phyloP scores from a whole-genome alignment of 2,888 invertebrate species.

The Diplazon laetatorius region DNA sequence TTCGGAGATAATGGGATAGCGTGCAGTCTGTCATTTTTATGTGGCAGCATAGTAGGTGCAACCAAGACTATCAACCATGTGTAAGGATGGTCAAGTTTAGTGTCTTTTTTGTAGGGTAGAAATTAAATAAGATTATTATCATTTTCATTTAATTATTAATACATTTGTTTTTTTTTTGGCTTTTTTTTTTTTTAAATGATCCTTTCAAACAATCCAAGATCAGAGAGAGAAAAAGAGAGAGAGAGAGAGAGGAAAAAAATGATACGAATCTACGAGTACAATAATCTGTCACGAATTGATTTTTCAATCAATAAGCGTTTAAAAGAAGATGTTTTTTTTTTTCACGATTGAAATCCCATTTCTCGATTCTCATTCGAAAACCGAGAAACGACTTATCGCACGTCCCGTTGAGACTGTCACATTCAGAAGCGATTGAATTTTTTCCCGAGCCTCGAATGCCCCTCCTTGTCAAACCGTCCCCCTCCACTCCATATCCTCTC shows the following conservation, averaged over 20 bases:
- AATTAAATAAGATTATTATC: neutral
- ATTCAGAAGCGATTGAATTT: constrained; percentile 51
- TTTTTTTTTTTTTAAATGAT: neutral
- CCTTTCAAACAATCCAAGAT: neutral
- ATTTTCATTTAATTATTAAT: too few species aligned
- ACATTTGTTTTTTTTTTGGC: neutral
- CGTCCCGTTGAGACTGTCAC: constrained; percentile 35
- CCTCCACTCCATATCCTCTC: neutral
- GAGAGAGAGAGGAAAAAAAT: neutral
- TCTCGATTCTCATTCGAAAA: neutral
- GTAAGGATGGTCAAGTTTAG: constrained; percentile 35
- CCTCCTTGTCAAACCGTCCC: neutral
- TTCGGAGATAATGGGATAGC: constrained; percentile 25
- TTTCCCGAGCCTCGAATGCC: constrained; percentile 4
- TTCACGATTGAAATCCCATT: constrained; percentile 4
- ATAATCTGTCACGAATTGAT: neutral
- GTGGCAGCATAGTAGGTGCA: constrained; percentile 7
- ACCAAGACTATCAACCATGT: constrained; percentile 33
- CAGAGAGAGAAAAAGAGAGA: too few species aligned
- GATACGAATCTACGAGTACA: neutral
- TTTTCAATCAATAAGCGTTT: constrained; percentile 1
- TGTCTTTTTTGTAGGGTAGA: neutral
- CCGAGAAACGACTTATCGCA: constrained; percentile 24
- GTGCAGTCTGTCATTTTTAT: constrained; percentile 41
- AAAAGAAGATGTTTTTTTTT: neutral